These are phyloP conservation scores for Caenorhabditis sp. DNA, from an alignment of 2,888 invertebrate genomes.

Conservation along the genomic window DNA sequence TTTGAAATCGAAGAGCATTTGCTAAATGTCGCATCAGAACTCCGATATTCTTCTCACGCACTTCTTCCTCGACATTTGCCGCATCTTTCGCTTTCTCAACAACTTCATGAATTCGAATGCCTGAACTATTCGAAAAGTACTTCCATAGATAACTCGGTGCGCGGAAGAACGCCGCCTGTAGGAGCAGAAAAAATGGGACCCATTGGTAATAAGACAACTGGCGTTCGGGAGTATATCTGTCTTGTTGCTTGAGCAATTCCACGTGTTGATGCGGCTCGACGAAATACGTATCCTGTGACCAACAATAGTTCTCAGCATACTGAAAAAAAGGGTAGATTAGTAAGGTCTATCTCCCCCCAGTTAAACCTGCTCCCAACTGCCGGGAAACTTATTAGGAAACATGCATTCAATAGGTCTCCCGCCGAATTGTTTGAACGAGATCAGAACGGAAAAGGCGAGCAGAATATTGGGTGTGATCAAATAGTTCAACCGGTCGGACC, in stretches of 20 bases:
- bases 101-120: conserved; percentile 67
- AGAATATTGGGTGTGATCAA: conserved; percentile 67
- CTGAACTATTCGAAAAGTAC: conserved; percentile 64
- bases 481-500: conserved; percentile 67
- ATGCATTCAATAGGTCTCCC: conserved; percentile 69
- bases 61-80: conserved; percentile 56
- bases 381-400: conserved; percentile 69
- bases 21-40: conserved; percentile 60
- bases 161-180: conserved; percentile 68
- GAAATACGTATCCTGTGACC: conserved; percentile 69
- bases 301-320: conserved; percentile 70
- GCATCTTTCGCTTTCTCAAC: conserved; percentile 65
- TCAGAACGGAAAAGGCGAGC: conserved; percentile 67
- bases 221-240: conserved; percentile 56
- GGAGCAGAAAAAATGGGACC: conserved; percentile 69
- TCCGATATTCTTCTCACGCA: conserved; percentile 55
- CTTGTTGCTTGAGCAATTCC: conserved; percentile 54
- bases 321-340: conserved; percentile 46
- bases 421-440: conserved; percentile 63
- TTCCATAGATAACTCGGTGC: conserved; percentile 67
- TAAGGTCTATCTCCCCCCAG: too few relatives aligned
- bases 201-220: conserved; percentile 68
- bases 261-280: conserved; percentile 64
- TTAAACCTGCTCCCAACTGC: conserved; percentile 69
- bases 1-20: conserved; percentile 63